Percentiles rank a stretch among this genome's conserved stretches.
Conservation (phyloP, 2,113 vertebrate genomes). For the Pogonocichla stellata region DNA sequence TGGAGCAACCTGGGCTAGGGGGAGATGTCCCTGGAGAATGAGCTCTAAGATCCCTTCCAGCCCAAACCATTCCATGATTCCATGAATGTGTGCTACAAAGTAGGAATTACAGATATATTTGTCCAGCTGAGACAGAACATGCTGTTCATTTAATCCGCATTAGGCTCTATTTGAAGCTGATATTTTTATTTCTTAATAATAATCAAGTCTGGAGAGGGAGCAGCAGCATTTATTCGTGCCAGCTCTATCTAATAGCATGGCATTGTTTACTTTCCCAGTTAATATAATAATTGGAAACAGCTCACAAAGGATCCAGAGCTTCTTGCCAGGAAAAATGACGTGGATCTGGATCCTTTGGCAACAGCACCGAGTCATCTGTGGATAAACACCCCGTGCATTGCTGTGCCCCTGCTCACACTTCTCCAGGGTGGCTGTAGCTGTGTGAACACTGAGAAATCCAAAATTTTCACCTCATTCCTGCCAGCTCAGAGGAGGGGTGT, state of each 20-base stretch:
- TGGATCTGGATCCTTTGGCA: constrained; percentile 20
- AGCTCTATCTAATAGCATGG: background rate
- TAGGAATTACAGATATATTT: background rate
- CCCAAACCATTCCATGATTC: background rate
- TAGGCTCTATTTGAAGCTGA: background rate
- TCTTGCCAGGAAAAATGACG: constrained; percentile 14
- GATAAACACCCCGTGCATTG: background rate
- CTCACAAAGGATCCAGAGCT: constrained; percentile 43
- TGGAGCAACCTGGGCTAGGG: background rate
- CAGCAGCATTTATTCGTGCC: background rate
- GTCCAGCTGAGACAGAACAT: background rate
- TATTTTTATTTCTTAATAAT: background rate
- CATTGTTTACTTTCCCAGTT: constrained; percentile 54
- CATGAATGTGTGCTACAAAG: background rate
- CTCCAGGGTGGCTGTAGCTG: background rate
- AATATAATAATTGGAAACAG: constrained; percentile 58
- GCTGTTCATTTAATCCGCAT: background rate
- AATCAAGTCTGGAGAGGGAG: background rate
- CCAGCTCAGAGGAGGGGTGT: background rate
- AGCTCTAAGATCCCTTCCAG: background rate
- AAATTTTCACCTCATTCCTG: background rate
- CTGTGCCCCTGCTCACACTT: background rate
- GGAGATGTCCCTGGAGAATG: background rate
- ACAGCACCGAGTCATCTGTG: background rate
- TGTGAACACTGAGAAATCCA: background rate